Evolutionary conservation across 1,140 invertebrate species (phyloP), one percentile per base, ranked within the genome.

Genomic region (Propsilocerus akamusi): DNA sequence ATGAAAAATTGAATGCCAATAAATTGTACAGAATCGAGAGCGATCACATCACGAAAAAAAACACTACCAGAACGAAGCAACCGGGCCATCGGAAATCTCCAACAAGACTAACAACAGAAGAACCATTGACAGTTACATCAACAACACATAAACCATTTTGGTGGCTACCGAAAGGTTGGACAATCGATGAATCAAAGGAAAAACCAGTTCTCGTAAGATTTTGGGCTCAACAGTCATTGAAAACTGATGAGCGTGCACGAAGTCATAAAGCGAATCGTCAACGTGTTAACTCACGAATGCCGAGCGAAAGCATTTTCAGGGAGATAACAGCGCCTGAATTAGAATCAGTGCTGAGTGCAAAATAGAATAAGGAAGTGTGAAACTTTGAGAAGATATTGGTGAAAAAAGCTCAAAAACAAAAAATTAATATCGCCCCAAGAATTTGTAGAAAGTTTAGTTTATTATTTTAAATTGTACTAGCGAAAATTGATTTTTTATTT

Each of bases 181-280:
- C 34, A 41, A 41, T 41, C 22, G 34, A 41, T 41, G 34, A 41
- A 17, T 20, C 34, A 41, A 41, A 41, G 17, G 34, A 41, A 41
- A 41, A 41, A 10, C 34, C 34, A 41, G 34, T 41, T 4, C 22
- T 41, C 5, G 10, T 41, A 41, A 41, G 34, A 41, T 41, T 41
- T 17, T 41, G 34, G 34, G 12, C 34, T 7, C 14, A 41, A 41
- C 34, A 41, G 11, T n/a, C 28, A 3, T 30, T 7, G n/a, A 14
- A 14, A 5, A 14, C 17, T 20, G 34, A 41, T 5, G 34, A 41
- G 17, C 34, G 34, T 3, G 34, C 34, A 7, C n/a, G 34, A 41
- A 41, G 34, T 41, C 34, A 41, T 41, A n/a, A 41, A 20, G 17
- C 34, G 10, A 20, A 20, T 8, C 34, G 22, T 41, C 34, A 41